Conservation (phyloP, 2,113 vertebrate genomes). For the Australoheros scitulus region DNA sequence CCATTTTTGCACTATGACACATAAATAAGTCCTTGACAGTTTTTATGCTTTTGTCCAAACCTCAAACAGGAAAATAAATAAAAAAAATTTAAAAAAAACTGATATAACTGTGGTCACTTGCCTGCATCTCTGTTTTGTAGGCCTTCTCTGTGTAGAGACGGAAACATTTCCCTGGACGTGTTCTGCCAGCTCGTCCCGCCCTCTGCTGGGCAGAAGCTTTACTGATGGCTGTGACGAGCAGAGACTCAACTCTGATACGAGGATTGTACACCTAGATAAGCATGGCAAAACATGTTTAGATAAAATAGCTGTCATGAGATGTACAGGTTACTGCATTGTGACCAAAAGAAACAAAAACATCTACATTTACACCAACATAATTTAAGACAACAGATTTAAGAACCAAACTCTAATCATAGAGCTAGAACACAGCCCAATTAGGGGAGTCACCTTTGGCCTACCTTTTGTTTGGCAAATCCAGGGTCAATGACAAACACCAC, state of each 20-base stretch:
- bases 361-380: not conserved
- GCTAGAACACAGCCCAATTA: not conserved
- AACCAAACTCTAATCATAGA: not conserved
- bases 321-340: slow-evolving; percentile 29
- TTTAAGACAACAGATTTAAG: not conserved
- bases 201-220: slow-evolving; percentile 99
- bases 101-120: slow-evolving; percentile 35
- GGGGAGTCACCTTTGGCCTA: slow-evolving; percentile 42
- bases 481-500: slow-evolving; percentile 99
- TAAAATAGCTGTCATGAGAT: not conserved
- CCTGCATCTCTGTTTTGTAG: slow-evolving; percentile 99
- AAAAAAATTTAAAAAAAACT: not conserved
- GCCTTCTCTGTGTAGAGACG: slow-evolving; percentile 98
- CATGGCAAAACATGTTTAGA: not conserved
- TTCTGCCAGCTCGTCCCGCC: slow-evolving; percentile 96
- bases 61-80: not conserved
- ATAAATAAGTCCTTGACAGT: not conserved
- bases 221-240: slow-evolving; percentile 97
- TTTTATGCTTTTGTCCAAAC: not conserved
- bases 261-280: slow-evolving; percentile 94
- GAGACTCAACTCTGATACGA: slow-evolving; percentile 95
- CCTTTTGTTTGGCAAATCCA: slow-evolving; percentile 99
- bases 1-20: not conserved
- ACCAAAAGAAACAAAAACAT: not conserved
- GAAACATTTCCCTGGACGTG: slow-evolving; percentile 97